Evolutionary conservation across 2,113 vertebrate genomes (phyloP), one percentile per base, ranked within the genome.

Genomic region (Pleuronectes platessa): DNA sequence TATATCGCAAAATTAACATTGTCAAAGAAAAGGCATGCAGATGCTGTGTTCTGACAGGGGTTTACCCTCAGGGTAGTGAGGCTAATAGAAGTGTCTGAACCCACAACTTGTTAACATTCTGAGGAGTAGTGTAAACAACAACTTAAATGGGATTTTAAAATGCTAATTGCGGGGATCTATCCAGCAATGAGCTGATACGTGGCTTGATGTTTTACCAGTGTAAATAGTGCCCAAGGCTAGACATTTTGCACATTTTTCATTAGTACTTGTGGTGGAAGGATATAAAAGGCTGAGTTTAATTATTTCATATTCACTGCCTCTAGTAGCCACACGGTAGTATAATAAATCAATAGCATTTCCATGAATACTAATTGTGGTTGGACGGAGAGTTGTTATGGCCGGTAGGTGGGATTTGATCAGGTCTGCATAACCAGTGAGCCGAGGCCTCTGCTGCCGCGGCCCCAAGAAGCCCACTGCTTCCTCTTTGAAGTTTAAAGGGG

Each of bases 281-380:
- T 82, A 75, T 73, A 73, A 78, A 78, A 79, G 42, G 9, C 14
- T 75, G 45, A 61, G 24, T 81, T 78, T 77, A 61, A 81, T 86
- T 86, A 83, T 81, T 85, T 78, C 1, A 85, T 84, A 85, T 83
- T 72, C 51, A 18, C 23, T 83, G 82, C 82, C 47, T 78, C 60
- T 82, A 79, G 74, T 81, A 82, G 65, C 56, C 78, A 79, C 66
- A 71, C 9, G 20, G 73, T 85, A 76, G 59, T 84, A 74, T 64
- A 83, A 84, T 78, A 86, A 83, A 88, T 93, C 86, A 86, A 90
- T 85, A 71, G 59, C 62, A 90, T 88, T 90, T 86, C 79, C 76
- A 91, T 90, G 88, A 90, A 90, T 91, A 90, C 85, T 90, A 92
- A 91, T 92, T 92, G 89, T 74, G 82, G 80, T 92, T 82, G 72